phyloP scores from a whole-genome alignment of 2,888 invertebrate species.

The Apodemia duryi region DNA sequence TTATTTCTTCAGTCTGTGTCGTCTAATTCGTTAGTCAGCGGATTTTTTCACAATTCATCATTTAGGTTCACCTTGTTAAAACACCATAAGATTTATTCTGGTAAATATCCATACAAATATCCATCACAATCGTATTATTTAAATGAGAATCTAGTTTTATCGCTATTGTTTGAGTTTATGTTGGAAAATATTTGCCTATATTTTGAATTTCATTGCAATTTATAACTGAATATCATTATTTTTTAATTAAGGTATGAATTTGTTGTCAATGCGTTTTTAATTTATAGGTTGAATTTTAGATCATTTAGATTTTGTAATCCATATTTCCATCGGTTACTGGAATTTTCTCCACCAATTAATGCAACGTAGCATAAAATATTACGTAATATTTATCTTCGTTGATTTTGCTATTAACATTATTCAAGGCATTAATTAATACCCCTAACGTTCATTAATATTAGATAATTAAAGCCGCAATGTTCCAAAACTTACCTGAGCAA shows the following conservation, averaged over 20 bases:
- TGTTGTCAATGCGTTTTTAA: background rate
- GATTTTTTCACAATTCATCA: no score
- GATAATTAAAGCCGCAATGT: slow-evolving; percentile 78
- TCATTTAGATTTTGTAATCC: slow-evolving; percentile 15
- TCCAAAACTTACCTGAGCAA: slow-evolving; percentile 73
- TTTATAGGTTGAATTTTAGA: slow-evolving; percentile 15
- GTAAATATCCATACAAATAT: no score
- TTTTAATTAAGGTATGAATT: background rate
- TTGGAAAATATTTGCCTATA: no score
- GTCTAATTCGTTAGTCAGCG: no score
- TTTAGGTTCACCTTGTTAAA: no score
- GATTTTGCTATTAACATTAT: slow-evolving; percentile 60
- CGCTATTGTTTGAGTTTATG: no score
- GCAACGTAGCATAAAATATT: slow-evolving; percentile 15
- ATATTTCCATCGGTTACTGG: slow-evolving; percentile 18
- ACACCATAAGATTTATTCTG: no score
- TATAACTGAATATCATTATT: no score
- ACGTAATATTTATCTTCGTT: slow-evolving; percentile 28
- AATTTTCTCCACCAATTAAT: slow-evolving; percentile 33
- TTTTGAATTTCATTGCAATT: no score
- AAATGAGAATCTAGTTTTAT: no score
- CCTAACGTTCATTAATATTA: slow-evolving; percentile 74
- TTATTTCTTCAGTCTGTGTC: no score
- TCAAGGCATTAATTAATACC: slow-evolving; percentile 75
- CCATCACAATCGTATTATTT: no score